Evolutionary conservation across 2,797 vertebrate genomes (phyloP).

Genomic region (Sciurus carolinensis): DNA sequence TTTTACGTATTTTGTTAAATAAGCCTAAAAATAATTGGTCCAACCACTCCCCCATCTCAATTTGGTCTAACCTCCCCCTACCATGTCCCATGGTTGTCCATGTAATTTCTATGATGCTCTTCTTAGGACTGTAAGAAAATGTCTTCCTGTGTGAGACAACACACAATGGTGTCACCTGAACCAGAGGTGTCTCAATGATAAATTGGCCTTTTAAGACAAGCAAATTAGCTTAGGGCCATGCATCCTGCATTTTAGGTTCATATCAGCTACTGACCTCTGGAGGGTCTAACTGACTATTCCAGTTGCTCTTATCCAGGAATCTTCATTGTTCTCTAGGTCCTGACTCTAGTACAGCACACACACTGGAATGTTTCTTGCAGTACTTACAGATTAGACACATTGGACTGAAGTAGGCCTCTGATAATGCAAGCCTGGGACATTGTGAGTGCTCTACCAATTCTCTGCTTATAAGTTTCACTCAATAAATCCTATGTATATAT

Average conservation of each 20-base stretch:
- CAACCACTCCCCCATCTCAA: background rate
- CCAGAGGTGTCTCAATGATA: background rate
- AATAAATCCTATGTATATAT: background rate
- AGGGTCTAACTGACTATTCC: background rate
- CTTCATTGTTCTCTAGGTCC: background rate
- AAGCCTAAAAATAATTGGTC: background rate
- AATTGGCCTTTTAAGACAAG: background rate
- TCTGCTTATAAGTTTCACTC: background rate
- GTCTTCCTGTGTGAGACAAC: background rate
- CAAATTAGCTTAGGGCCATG: rapidly evolving
- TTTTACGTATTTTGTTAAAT: background rate
- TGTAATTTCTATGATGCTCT: background rate
- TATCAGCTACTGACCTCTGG: background rate
- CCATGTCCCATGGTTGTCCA: background rate
- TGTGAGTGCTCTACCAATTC: background rate
- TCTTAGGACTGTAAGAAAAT: background rate
- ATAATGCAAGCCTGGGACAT: background rate
- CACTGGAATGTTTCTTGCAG: background rate
- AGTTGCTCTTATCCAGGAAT: background rate
- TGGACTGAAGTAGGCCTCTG: background rate
- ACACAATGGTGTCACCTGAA: background rate
- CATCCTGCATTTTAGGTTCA: background rate
- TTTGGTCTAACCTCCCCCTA: background rate
- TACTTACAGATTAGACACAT: background rate
- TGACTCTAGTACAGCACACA: background rate